Base-by-base conservation (phyloP, 2,113 vertebrate genomes). In the Plecotus auritus region DNA sequence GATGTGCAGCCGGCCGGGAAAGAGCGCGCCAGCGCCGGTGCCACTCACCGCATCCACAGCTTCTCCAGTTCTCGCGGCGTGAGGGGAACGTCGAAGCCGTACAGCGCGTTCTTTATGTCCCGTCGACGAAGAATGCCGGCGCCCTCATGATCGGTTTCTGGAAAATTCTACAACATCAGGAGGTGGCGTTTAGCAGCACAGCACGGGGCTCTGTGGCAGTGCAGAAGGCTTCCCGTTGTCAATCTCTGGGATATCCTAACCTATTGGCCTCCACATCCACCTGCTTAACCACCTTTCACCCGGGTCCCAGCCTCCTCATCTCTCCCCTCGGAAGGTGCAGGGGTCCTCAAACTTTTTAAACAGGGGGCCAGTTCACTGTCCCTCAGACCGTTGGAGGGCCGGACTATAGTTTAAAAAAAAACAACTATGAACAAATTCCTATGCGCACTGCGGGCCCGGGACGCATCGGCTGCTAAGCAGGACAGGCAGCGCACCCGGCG, bases 31-130 rank as follows among this genome's bases (percentile, higher is more conserved):
- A 11, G 45, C 11, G 45, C 10, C 42, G 3, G 40, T 11, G 16
- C 94, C 51, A 45, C 98, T 96, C 91, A 99, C 98, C 98, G 98
- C 64, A 90, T 80, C 98, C 98, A 99, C 51, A 99, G 98, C 95
- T 98, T 98, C 88, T 99, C 98, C 72, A 98, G 98, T 84, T 98
- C 98, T n/a, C 97, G 94, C 0, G 95, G 93, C 2, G 97, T 99
- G 84, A 99, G 77, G 7, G 98, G 98, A 78, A 99, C 98, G 67
- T 95, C 95, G 56, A 98, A 98, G 6, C 97, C 97, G 1, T 98
- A 98, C 5, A 98, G 97, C 1, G 98, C 92, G 2, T 97, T 97
- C 96, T 97, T 98, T 47, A 98, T 30, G 54, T 98, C 98, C 72
- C 96, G 96, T 22, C 97, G 98, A n/a, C 98, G 96, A 30, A 98